Evolutionary conservation across 2,113 vertebrate genomes (phyloP).

Genomic region (Apodemus speciosus): DNA sequence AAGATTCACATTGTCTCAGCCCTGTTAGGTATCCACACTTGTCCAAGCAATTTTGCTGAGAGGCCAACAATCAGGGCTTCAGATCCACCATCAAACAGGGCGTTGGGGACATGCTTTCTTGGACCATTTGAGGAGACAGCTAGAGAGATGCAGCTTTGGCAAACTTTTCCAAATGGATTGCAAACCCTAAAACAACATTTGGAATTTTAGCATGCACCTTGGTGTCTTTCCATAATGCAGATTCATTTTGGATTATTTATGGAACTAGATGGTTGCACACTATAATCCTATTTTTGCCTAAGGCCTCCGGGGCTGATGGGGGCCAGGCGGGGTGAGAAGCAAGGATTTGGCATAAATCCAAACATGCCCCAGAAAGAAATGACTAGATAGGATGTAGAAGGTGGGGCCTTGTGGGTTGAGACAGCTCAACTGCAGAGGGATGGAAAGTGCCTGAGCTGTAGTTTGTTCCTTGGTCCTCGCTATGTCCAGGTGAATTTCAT

Average conservation of each 20-base stretch:
- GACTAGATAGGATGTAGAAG: not conserved
- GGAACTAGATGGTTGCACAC: not conserved
- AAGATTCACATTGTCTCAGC: not conserved
- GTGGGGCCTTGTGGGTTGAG: not conserved
- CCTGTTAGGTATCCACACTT: not conserved
- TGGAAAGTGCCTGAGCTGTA: not conserved
- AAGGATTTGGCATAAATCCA: not conserved
- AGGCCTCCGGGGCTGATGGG: not conserved
- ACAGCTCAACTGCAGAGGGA: not conserved
- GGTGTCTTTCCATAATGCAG: constrained; percentile 37
- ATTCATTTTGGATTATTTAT: constrained; percentile 68
- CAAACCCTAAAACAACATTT: not conserved
- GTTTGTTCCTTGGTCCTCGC: not conserved
- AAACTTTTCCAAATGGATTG: constrained; percentile 11
- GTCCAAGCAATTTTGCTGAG: not conserved
- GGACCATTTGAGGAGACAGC: not conserved
- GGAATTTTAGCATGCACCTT: constrained; percentile 35
- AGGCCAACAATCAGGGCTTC: not conserved
- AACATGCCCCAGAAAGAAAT: not conserved
- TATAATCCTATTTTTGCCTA: constrained; percentile 22
- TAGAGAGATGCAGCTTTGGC: not conserved
- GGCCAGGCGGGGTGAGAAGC: not conserved
- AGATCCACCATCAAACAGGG: not conserved
- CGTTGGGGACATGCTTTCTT: not conserved
- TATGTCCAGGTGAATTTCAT: not conserved